Percentiles rank a stretch among this genome's conserved stretches.
Conservation (phyloP, 2,797 vertebrate genomes). For the Sparus aurata region DNA sequence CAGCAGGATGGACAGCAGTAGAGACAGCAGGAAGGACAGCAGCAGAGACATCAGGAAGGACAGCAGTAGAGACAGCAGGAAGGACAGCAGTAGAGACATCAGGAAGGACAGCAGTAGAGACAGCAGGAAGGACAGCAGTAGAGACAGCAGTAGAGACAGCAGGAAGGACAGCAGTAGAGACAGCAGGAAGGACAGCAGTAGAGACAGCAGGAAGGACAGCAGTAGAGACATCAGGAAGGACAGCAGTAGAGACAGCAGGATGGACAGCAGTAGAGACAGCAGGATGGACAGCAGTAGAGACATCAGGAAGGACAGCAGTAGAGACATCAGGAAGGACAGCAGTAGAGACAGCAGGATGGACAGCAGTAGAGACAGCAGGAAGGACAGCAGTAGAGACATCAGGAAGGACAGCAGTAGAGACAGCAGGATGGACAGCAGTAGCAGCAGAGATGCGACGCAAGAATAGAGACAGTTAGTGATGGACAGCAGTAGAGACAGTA, state of each 20-base stretch:
- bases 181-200: neutral
- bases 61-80: too few relatives aligned
- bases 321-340: neutral
- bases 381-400: neutral
- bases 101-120: too few relatives aligned
- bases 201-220: neutral
- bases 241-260: neutral
- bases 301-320: neutral
- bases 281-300: neutral
- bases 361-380: neutral
- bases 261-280: neutral
- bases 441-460: too few relatives aligned
- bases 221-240: neutral
- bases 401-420: neutral
- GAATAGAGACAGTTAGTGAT: neutral
- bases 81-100: too few relatives aligned
- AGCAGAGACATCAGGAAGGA: too few relatives aligned
- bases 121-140: too few relatives aligned
- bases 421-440: conserved; percentile 9
- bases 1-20: too few relatives aligned
- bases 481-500: neutral
- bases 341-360: neutral
- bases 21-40: too few relatives aligned
- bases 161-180: too few relatives aligned
- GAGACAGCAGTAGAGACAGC: too few relatives aligned